Base-by-base conservation (phyloP, 2,113 vertebrate genomes). In the Spermophilus dauricus region DNA sequence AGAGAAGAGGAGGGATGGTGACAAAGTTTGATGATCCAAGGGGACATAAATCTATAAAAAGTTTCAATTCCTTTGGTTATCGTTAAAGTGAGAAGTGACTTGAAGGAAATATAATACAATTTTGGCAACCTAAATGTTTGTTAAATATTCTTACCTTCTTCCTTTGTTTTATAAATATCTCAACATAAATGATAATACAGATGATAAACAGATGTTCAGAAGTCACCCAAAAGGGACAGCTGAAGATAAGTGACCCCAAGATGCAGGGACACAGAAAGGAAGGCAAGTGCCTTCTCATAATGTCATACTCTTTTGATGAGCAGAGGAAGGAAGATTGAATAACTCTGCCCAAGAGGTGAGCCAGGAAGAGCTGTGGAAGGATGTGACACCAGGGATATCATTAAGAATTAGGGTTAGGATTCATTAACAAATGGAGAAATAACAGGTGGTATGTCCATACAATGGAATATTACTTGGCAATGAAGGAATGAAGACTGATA, bases 101-200 rank as follows among this genome's bases (percentile, higher is more conserved):
- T 86, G 8, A 89, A 89, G 67, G 58, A 86, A 83, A 69, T 39
- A 17, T 17, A 26, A 69, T 2, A 34, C 12, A 30, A 20, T 53
- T 10, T 32, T 82, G 63, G 53, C 37, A 63, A 63, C 89, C 45
- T 39, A 28, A 10, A 78, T 61, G 3, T 45, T 96, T 90, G 86
- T 22, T 80, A 80, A 89, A 70, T 95, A 58, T 32, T 94, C 93
- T 92, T 83, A n/a, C 26, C 48, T 75, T 70, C 89, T 48, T 51
- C 30, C n/a, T 87, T 81, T 75, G 91, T 53, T 95, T 86, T 90
- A 42, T 70, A 92, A 53, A 67, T 11, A 4, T 91, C 78, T 94
- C 53, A 53, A 72, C 28, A 95, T 67, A 65, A 77, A 17, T 8
- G 24, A 42, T 80, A 92, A 87, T 42, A 76, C 1, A 95, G 39